Percentiles rank a stretch among this genome's conserved stretches.
phyloP scores from a whole-genome alignment of 2,888 invertebrate species.

The Lottia scabra region DNA sequence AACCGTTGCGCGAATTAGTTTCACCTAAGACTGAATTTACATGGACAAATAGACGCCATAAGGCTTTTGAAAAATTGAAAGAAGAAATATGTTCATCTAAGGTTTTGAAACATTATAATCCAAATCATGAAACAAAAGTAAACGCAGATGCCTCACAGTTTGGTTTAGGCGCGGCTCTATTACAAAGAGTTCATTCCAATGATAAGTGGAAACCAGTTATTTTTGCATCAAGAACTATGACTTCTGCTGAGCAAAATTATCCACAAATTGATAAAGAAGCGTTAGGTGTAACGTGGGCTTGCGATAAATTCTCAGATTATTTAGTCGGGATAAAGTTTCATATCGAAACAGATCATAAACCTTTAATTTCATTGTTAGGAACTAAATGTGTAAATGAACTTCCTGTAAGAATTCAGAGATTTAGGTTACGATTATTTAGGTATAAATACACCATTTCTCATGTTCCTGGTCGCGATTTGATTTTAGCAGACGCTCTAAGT shows the following conservation, averaged over 20 bases:
- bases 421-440: conserved; percentile 22
- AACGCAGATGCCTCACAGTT: not conserved
- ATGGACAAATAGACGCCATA: too few species aligned
- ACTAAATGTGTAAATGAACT: conserved; percentile 5
- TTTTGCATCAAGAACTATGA: not conserved
- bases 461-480: conserved; percentile 23
- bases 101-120: not conserved
- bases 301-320: conserved; percentile 19
- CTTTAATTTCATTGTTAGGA: not conserved
- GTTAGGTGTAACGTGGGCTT: conserved; percentile 16
- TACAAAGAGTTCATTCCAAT: not conserved
- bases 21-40: too few species aligned
- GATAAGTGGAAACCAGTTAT: not conserved
- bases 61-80: too few species aligned
- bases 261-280: conserved; percentile 9
- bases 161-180: not conserved
- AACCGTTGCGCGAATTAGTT: too few species aligned
- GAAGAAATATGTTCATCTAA: not conserved
- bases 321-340: conserved; percentile 9
- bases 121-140: not conserved
- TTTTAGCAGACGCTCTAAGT: conserved; percentile 20
- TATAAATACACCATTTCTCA: conserved; percentile 18
- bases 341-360: conserved; percentile 5
- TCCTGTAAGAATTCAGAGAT: conserved; percentile 21
- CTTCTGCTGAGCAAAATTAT: not conserved